A percentile compares a stretch with the other conserved stretches of the same genome.
Conservation (phyloP, 2,113 vertebrate species). For the Syngnathus floridae region DNA sequence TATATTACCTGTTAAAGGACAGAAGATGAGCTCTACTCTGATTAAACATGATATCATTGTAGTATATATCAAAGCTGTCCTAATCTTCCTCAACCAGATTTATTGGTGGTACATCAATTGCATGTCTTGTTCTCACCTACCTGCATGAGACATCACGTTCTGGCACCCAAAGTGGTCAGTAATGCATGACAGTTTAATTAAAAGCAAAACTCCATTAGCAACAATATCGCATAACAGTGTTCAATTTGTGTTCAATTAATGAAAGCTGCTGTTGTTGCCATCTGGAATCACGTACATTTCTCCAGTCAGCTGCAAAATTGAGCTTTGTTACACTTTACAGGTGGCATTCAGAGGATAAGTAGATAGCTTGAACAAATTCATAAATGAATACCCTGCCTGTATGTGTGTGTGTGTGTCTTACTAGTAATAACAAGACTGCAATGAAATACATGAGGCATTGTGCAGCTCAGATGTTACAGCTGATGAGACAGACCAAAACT, state of each 20-base stretch:
- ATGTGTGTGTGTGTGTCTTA: neutral
- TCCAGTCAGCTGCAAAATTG: neutral
- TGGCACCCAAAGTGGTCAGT: slow-evolving; percentile 13
- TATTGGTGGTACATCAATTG: slow-evolving; percentile 6
- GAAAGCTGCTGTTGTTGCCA: slow-evolving; percentile 29
- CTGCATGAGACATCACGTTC: slow-evolving; percentile 17
- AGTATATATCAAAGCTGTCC: neutral
- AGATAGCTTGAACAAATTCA: neutral
- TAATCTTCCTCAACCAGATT: neutral
- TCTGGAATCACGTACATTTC: slow-evolving; percentile 11
- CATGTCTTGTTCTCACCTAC: slow-evolving; percentile 8
- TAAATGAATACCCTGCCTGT: neutral
- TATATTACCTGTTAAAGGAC: slow-evolving; percentile 37
- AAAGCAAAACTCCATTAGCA: slow-evolving; percentile 33
- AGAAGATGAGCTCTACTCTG: slow-evolving; percentile 20
- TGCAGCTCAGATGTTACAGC: neutral
- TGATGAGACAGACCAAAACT: neutral
- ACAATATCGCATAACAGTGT: slow-evolving; percentile 18
- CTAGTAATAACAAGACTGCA: neutral
- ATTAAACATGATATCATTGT: neutral
- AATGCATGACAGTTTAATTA: slow-evolving; percentile 52
- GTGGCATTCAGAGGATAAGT: neutral
- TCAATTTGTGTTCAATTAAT: slow-evolving; percentile 42
- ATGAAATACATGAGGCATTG: neutral
- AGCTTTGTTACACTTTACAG: neutral